Percentiles rank a stretch among this genome's conserved stretches.
phyloP scores from a whole-genome alignment of 2,797 vertebrate genomes.

The Liparis tanakae region DNA sequence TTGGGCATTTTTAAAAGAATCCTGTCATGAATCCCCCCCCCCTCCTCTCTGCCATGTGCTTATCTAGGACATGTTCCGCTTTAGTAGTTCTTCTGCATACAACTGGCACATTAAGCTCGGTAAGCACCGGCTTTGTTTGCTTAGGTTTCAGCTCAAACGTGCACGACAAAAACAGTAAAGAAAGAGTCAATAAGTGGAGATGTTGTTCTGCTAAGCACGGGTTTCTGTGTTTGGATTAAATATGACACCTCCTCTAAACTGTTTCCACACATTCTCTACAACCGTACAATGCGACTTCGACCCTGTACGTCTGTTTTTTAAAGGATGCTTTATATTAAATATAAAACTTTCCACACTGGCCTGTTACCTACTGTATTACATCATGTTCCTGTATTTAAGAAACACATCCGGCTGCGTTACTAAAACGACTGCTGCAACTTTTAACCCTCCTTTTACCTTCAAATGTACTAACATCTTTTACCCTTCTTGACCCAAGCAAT shows the following conservation, averaged over 20 bases:
- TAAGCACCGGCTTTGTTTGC: conserved; percentile 6
- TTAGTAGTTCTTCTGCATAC: background rate
- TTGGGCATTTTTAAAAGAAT: background rate
- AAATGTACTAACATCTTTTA: too few relatives aligned
- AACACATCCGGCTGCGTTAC: conserved; percentile 14
- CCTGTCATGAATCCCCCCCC: background rate
- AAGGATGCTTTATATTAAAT: background rate
- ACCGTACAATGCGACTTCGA: background rate
- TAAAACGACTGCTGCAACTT: conserved; percentile 25
- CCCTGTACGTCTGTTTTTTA: background rate
- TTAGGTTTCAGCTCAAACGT: conserved; percentile 10
- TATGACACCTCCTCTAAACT: background rate
- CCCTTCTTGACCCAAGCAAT: too few relatives aligned
- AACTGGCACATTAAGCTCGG: background rate
- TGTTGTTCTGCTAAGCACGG: background rate
- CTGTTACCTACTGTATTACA: background rate
- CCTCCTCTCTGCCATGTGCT: background rate
- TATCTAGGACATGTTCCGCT: conserved; percentile 6
- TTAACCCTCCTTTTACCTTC: too few relatives aligned
- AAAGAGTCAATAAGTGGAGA: background rate
- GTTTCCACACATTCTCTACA: background rate
- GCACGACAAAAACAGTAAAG: background rate
- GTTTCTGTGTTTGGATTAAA: background rate
- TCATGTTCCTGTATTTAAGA: conserved; percentile 16
- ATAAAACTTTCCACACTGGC: background rate